A percentile compares a stretch with the other conserved stretches of the same genome.
These are phyloP conservation scores for Calephelis nemesis DNA, from an alignment of 1,140 invertebrate species.

Conservation along the genomic window DNA sequence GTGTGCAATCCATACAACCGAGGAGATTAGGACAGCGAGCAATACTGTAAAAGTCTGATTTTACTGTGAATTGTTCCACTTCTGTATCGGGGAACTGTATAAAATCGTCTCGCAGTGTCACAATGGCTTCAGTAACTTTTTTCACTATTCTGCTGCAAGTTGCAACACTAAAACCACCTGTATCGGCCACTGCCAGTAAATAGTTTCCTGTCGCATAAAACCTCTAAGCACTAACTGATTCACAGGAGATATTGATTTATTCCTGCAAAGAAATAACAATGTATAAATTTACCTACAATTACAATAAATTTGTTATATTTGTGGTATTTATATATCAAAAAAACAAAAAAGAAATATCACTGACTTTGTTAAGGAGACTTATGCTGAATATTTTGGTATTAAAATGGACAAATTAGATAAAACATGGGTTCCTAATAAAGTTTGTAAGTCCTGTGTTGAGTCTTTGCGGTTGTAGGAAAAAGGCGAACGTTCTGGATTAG, in stretches of 20 bases:
- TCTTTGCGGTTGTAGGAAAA: constrained; percentile 10
- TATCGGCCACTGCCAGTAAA: background rate
- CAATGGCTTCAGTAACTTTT: background rate
- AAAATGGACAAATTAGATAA: constrained; percentile 22
- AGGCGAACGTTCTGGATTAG: constrained; percentile 16
- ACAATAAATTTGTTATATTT: constrained; percentile 5
- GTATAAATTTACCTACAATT: background rate
- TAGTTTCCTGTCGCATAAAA: background rate
- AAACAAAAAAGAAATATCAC: constrained; percentile 9
- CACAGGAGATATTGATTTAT: background rate
- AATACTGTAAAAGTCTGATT: constrained; percentile 4
- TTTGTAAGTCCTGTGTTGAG: constrained; percentile 22
- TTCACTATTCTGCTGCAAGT: constrained; percentile 5
- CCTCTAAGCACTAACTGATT: background rate
- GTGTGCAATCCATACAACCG: background rate
- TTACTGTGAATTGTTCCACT: background rate
- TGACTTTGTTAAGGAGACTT: constrained; percentile 15
- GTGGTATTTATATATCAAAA: background rate
- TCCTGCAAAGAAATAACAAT: background rate
- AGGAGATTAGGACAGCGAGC: constrained; percentile 6
- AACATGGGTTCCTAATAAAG: constrained; percentile 21
- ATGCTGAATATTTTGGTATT: constrained; percentile 22
- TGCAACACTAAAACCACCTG: background rate
- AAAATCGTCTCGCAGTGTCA: background rate
- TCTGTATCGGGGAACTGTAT: background rate